These are phyloP conservation scores for Drosophila ercepeae DNA, from an alignment of 1,140 invertebrate genomes.

Conservation along the genomic window DNA sequence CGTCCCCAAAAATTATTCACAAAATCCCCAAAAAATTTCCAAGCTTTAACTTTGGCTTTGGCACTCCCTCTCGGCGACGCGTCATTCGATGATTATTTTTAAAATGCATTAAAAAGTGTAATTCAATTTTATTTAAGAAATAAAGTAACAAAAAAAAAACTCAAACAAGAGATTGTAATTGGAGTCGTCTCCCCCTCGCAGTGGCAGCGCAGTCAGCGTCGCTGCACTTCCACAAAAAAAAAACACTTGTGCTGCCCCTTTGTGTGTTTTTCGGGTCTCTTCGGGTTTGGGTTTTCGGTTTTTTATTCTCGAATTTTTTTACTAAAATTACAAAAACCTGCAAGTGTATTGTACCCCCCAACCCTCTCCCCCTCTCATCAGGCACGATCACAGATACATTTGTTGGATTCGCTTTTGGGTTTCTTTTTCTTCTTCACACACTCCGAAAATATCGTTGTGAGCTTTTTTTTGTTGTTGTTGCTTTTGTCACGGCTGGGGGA, in stretches of 20 bases:
- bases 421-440: constrained; percentile 62
- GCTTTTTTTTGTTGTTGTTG: constrained; percentile 60
- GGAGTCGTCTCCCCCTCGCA: background rate
- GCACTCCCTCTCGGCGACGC: constrained; percentile 31
- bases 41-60: no score
- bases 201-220: constrained; percentile 1
- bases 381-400: constrained; percentile 16
- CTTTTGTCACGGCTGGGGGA: constrained; percentile 1
- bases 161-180: background rate
- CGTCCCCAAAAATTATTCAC: no score
- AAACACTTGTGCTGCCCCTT: constrained; percentile 54
- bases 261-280: constrained; percentile 31
- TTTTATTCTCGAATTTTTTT: constrained; percentile 40
- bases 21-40: constrained; percentile 19
- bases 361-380: no score
- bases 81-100: constrained; percentile 26
- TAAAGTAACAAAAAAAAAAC: constrained; percentile 20
- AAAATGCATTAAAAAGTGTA: constrained; percentile 46
- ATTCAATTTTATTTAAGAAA: constrained; percentile 45
- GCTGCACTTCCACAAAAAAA: constrained; percentile 41
- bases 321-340: constrained; percentile 37
- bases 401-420: constrained; percentile 51
- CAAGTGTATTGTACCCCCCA: background rate
- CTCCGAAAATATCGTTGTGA: constrained; percentile 59
- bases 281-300: no score